A percentile compares a stretch with the other conserved stretches of the same genome.
These are phyloP conservation scores for Epirrhoe alternata DNA, from an alignment of 2,888 invertebrate genomes.

Conservation along the genomic window DNA sequence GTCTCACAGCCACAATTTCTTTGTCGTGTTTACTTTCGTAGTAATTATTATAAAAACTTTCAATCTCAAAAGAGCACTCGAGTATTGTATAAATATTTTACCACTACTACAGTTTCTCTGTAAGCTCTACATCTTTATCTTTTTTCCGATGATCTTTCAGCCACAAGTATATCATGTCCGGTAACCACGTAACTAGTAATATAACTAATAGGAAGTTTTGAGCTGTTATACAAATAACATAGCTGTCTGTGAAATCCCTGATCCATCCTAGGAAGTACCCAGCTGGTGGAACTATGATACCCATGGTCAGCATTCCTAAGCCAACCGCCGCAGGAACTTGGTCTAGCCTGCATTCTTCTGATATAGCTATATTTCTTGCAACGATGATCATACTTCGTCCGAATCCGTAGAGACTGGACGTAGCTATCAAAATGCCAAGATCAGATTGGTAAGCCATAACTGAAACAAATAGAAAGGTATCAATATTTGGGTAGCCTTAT, in stretches of 20 bases:
- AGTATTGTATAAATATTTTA: slow-evolving; percentile 17
- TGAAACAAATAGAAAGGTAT: slow-evolving; percentile 48
- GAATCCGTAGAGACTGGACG: slow-evolving; percentile 88
- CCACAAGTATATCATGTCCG: slow-evolving; percentile 80
- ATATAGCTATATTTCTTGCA: slow-evolving; percentile 88
- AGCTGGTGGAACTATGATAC: slow-evolving; percentile 87
- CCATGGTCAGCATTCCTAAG: slow-evolving; percentile 90
- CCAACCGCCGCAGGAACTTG: slow-evolving; percentile 89
- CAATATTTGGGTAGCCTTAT: background rate
- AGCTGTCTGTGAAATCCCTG: slow-evolving; percentile 87
- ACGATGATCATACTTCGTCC: slow-evolving; percentile 90
- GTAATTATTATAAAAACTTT: slow-evolving; percentile 9
- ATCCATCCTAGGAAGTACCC: slow-evolving; percentile 88
- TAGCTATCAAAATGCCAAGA: slow-evolving; percentile 76
- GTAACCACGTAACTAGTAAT: slow-evolving; percentile 84
- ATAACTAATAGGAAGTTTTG: slow-evolving; percentile 84
- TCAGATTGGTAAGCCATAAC: slow-evolving; percentile 87
- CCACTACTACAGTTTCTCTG: slow-evolving; percentile 49
- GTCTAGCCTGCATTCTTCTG: slow-evolving; percentile 85
- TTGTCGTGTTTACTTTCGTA: slow-evolving; percentile 16
- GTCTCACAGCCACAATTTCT: slow-evolving; percentile 40
- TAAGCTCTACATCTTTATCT: slow-evolving; percentile 55
- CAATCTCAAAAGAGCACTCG: slow-evolving; percentile 13
- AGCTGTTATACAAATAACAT: slow-evolving; percentile 86
- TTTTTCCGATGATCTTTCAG: slow-evolving; percentile 44